Evolutionary conservation across 1,140 invertebrate genomes (phyloP).

Genomic region (Drosophila punjabiensis): DNA sequence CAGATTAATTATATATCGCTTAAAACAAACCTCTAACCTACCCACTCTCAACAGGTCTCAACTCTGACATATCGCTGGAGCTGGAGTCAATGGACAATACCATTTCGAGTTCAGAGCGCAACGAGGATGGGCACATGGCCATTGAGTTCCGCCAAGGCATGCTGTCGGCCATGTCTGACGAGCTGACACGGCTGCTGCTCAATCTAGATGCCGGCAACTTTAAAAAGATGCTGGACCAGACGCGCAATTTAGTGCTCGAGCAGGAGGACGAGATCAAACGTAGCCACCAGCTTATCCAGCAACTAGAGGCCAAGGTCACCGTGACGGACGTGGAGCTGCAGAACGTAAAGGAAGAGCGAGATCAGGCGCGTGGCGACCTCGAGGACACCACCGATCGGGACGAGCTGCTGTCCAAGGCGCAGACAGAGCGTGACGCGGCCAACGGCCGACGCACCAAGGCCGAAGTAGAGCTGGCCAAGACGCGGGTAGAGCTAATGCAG

Average conservation of each 20-base stretch:
- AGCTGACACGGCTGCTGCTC: slow-evolving; percentile 90
- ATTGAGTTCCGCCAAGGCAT: slow-evolving; percentile 87
- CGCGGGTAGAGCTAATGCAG: slow-evolving; percentile 95
- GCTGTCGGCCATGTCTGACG: slow-evolving; percentile 88
- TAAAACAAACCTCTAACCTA: neutral
- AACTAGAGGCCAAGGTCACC: slow-evolving; percentile 92
- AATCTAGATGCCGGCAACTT: slow-evolving; percentile 92
- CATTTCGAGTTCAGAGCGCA: slow-evolving; percentile 82
- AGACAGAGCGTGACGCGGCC: slow-evolving; percentile 94
- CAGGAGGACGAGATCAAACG: slow-evolving; percentile 92
- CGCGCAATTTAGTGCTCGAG: slow-evolving; percentile 90
- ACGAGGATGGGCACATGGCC: slow-evolving; percentile 68
- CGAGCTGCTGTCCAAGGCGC: slow-evolving; percentile 92
- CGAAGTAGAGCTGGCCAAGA: slow-evolving; percentile 94
- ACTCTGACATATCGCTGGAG: slow-evolving; percentile 86
- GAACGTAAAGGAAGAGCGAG: slow-evolving; percentile 92
- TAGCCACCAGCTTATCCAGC: slow-evolving; percentile 91
- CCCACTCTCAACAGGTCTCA: slow-evolving; percentile 84
- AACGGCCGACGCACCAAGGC: slow-evolving; percentile 94
- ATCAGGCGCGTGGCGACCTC: slow-evolving; percentile 91
- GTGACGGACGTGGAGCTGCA: slow-evolving; percentile 93
- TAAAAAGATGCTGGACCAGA: slow-evolving; percentile 92
- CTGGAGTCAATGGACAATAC: slow-evolving; percentile 86
- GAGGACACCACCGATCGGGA: slow-evolving; percentile 90
- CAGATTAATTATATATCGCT: neutral